These are phyloP conservation scores for Carcina quercana DNA, from an alignment of 2,888 invertebrate genomes.

Conservation along the genomic window DNA sequence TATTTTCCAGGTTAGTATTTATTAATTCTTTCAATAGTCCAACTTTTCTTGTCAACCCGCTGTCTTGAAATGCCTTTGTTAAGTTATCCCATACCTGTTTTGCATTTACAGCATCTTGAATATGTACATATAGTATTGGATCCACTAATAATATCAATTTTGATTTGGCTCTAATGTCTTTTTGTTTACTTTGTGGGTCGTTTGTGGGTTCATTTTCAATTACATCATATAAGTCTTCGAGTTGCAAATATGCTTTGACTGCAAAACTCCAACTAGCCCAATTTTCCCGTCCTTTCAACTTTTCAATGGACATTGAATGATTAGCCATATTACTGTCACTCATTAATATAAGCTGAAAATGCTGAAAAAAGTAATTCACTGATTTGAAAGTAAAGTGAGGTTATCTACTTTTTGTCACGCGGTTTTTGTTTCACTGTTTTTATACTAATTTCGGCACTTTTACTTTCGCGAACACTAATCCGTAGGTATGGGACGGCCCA, in stretches of 20 bases:
- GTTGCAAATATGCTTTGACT: not conserved
- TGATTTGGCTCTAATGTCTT: not conserved
- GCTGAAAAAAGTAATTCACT: not conserved
- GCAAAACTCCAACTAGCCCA: not conserved
- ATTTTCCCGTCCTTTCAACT: not conserved
- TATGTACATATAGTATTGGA: slow-evolving; percentile 8
- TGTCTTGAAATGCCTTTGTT: not conserved
- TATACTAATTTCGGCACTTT: no score
- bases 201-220: not conserved
- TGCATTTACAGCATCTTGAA: slow-evolving; percentile 20
- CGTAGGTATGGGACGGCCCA: no score
- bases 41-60: slow-evolving; percentile 2
- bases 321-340: not conserved
- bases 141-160: not conserved
- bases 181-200: not conserved
- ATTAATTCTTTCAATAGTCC: slow-evolving; percentile 17
- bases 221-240: not conserved
- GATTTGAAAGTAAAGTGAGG: no score
- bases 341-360: not conserved
- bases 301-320: not conserved
- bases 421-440: no score
- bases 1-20: slow-evolving; percentile 13
- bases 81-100: slow-evolving; percentile 3
- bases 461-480: no score
- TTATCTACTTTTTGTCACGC: no score